phyloP scores from a whole-genome alignment of 2,113 vertebrate genomes.

The Gobius niger region DNA sequence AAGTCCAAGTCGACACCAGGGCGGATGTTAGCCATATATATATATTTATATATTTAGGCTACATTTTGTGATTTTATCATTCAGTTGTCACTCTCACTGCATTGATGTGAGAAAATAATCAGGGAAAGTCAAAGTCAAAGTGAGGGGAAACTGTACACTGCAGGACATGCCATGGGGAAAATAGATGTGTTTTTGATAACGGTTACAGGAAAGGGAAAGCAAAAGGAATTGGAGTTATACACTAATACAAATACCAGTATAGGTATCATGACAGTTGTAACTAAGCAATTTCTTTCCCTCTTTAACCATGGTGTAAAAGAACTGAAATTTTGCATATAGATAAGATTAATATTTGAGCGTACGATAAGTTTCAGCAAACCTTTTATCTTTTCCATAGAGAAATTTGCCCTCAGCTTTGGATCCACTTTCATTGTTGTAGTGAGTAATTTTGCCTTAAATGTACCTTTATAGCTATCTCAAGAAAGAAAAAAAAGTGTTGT shows the following conservation, averaged over 20 bases:
- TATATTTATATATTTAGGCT: not conserved
- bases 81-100: conserved; percentile 40
- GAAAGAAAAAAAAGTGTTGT: no score
- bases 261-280: not conserved
- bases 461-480: no score
- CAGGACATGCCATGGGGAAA: not conserved
- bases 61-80: conserved; percentile 27
- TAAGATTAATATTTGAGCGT: no score
- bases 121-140: conserved; percentile 13
- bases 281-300: no score
- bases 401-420: no score
- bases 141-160: not conserved
- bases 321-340: no score
- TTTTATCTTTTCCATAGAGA: no score
- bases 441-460: no score
- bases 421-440: no score
- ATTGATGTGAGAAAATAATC: conserved; percentile 45
- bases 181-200: conserved; percentile 43
- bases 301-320: no score
- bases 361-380: no score
- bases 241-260: not conserved
- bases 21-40: conserved; percentile 31
- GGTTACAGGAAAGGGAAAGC: conserved; percentile 27
- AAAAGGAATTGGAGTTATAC: conserved; percentile 17
- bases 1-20: conserved; percentile 48